Evolutionary conservation across 2,113 vertebrate species (phyloP), one percentile per base, ranked within the genome.

Genomic region (Rafetus swinhoei): DNA sequence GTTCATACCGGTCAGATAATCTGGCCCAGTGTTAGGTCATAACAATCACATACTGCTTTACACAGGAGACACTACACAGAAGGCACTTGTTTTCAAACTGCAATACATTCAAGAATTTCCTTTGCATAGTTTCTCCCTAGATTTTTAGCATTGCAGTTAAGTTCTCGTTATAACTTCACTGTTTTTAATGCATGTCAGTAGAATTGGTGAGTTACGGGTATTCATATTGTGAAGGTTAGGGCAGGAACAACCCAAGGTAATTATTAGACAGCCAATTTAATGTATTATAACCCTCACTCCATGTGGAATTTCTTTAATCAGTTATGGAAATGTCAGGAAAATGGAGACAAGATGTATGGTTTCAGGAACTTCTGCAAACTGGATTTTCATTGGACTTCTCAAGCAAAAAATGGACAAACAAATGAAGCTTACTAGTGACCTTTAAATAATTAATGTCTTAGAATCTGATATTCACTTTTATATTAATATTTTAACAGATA

Each of bases 1-100:
- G 0, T 0, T 2, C 72, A 9, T 25, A 6, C 15, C 5, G 81
- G 10, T 81, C 2, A 0, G 5, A 81, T n/a, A 29, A 32, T 18
- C 54, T 84, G 60, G 3, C 82, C 81, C 57, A 45, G 35, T n/a
- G 32, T 9, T 74, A 0, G 1, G 7, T 27, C 86, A 84, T 85
- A 74, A 81, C 16, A 29, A 88, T 59, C 16, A 39, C 4, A 1
- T 83, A 32, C 24, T 53, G 32, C 90, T 81, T 86, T 2, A 59
- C 55, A 72, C 15, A 35, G 6, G 32, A 9, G 55, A 55, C 16
- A 55, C 29, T 24, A 16, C 1, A 57, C 86, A 79, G 81, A 50
- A 91, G 92, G 22, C 19, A 22, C 22, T 88, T 59, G 56, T 22
- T 92, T 92, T 45, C 55, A 18, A 65, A 59, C 82, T 14, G 3